A percentile compares a stretch with the other conserved stretches of the same genome.
Evolutionary conservation across 1,140 invertebrate species (phyloP).

Genomic region (Parapsyche elsis): DNA sequence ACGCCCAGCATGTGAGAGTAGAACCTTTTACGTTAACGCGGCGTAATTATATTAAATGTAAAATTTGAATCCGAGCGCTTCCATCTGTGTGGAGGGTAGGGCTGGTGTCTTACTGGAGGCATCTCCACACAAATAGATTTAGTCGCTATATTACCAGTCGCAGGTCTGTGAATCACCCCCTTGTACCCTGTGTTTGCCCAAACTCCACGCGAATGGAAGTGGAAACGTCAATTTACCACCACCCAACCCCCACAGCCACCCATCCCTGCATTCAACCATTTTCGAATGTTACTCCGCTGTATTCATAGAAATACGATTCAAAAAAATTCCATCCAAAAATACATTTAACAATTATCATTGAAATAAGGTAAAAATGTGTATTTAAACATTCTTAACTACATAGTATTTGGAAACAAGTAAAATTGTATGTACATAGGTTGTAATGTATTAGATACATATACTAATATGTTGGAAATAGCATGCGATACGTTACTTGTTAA

Average conservation of each 20-base stretch:
- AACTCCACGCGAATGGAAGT: slow-evolving; percentile 54
- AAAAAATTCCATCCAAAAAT: neutral
- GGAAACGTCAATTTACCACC: slow-evolving; percentile 57
- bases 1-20: no score
- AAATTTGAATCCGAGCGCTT: slow-evolving; percentile 31
- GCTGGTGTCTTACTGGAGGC: slow-evolving; percentile 43
- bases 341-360: neutral
- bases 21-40: no score
- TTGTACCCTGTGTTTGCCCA: slow-evolving; percentile 54
- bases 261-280: neutral
- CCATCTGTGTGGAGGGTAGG: neutral
- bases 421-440: no score
- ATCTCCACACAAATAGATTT: slow-evolving; percentile 54
- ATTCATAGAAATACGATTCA: neutral
- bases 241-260: slow-evolving; percentile 5
- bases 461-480: no score
- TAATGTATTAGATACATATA: no score
- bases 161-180: slow-evolving; percentile 52
- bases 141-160: slow-evolving; percentile 56
- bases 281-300: neutral
- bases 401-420: no score
- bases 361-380: no score
- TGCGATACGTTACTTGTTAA: no score
- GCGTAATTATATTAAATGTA: neutral
- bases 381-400: no score